Percentiles rank a stretch among this genome's conserved stretches.
These are phyloP conservation scores for Macroramphosus scolopax DNA, from an alignment of 2,797 vertebrate species.

Conservation along the genomic window DNA sequence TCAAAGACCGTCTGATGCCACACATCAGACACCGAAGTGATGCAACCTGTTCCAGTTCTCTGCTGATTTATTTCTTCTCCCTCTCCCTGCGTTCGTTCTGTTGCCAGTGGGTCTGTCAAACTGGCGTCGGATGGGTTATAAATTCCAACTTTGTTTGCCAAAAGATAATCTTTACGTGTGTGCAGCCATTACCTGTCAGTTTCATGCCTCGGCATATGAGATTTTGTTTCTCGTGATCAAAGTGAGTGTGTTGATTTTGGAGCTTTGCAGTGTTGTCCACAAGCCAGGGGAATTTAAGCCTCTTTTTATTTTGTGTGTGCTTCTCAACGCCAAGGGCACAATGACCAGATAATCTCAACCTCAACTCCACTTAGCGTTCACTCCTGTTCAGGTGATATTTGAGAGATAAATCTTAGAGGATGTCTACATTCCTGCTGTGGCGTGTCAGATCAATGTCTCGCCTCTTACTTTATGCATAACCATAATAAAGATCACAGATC, in stretches of 20 bases:
- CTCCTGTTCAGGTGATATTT: constrained; percentile 24
- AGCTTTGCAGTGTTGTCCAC: background rate
- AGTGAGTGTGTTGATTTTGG: constrained; percentile 24
- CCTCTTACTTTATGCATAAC: too few relatives aligned
- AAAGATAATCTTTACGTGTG: constrained; percentile 58
- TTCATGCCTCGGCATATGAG: constrained; percentile 40
- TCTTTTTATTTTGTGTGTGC: constrained; percentile 22
- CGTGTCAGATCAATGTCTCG: too few relatives aligned
- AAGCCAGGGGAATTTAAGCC: constrained; percentile 9
- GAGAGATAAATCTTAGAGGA: constrained; percentile 7
- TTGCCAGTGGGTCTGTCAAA: constrained; percentile 65
- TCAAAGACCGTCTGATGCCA: constrained; percentile 44
- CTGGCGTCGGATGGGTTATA: constrained; percentile 64
- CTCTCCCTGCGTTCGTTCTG: constrained; percentile 23
- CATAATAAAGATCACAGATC: constrained; percentile 10
- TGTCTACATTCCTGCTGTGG: constrained; percentile 2
- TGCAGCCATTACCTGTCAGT: constrained; percentile 63
- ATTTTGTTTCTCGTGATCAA: constrained; percentile 31
- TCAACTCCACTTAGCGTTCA: constrained; percentile 16
- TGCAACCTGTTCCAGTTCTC: constrained; percentile 56
- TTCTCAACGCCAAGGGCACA: constrained; percentile 4
- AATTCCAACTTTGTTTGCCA: constrained; percentile 62
- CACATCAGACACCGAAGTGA: constrained; percentile 63
- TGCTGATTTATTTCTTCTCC: constrained; percentile 53
- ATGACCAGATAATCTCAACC: constrained; percentile 16